A percentile compares a stretch with the other conserved stretches of the same genome.
phyloP scores from a whole-genome alignment of 2,797 vertebrate genomes.

The Squalus acanthias region DNA sequence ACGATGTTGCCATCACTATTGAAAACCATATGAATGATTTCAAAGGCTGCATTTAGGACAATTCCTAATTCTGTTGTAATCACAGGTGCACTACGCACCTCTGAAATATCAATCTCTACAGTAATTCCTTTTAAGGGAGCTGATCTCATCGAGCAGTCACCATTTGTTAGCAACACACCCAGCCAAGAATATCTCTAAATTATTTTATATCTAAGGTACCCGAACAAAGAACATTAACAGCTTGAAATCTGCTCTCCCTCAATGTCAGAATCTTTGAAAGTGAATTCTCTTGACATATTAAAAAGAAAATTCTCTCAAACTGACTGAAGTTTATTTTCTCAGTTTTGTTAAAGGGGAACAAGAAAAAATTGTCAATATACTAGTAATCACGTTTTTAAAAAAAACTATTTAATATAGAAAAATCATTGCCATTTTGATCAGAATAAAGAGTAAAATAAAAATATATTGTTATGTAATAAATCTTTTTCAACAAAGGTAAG shows the following conservation, averaged over 20 bases:
- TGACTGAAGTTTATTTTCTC: constrained; percentile 1
- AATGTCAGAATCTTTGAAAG: background rate
- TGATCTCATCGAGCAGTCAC: background rate
- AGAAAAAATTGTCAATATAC: background rate
- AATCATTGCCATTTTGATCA: background rate
- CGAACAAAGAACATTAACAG: constrained; percentile 12
- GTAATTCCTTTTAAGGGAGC: constrained; percentile 8
- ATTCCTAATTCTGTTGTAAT: constrained; percentile 28
- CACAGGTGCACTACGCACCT: background rate
- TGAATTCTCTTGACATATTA: constrained; percentile 13
- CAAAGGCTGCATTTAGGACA: background rate
- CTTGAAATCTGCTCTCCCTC: background rate
- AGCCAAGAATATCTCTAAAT: background rate
- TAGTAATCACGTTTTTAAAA: background rate
- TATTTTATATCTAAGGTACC: background rate
- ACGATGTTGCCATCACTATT: constrained; percentile 20
- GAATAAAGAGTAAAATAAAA: background rate
- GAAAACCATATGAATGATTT: constrained; percentile 27
- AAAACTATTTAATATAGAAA: background rate
- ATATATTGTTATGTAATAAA: background rate
- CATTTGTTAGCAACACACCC: constrained; percentile 7
- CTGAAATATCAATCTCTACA: constrained; percentile 22
- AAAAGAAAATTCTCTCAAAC: background rate
- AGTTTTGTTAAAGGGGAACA: background rate
- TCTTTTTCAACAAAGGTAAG: background rate